Evolutionary conservation across 2,797 vertebrate genomes (phyloP).

Genomic region (Sylvia borin): DNA sequence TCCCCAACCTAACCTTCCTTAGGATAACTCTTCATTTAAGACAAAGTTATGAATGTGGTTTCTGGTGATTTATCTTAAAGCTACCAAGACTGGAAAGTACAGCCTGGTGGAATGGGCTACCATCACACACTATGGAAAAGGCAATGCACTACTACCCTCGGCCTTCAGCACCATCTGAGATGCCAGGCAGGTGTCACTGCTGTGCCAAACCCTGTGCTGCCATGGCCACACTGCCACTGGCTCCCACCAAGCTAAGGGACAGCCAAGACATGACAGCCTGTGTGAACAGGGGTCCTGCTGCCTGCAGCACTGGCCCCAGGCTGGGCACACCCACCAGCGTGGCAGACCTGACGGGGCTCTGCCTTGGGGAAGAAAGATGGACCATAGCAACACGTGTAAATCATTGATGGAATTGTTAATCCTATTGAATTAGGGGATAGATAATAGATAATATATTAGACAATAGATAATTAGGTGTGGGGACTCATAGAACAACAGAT

Average conservation of each 20-base stretch:
- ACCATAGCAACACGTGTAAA: not conserved
- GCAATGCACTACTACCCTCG: not conserved
- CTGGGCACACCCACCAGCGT: accelerated
- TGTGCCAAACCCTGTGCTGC: not conserved
- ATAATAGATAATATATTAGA: not conserved
- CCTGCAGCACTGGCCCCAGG: not conserved
- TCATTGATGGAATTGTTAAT: not conserved
- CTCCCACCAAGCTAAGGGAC: not conserved
- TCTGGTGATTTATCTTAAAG: not conserved
- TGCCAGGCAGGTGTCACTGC: not conserved
- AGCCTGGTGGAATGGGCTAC: not conserved
- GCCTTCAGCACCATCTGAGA: accelerated
- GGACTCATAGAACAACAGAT: not conserved
- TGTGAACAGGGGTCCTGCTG: accelerated
- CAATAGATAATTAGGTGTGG: not conserved
- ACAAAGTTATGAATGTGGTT: not conserved
- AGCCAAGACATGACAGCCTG: not conserved
- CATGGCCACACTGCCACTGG: not conserved
- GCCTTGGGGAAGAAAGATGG: not conserved
- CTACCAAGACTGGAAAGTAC: not conserved
- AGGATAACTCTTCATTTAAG: not conserved
- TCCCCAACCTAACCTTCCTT: not conserved
- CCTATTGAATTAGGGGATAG: not conserved
- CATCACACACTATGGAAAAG: not conserved
- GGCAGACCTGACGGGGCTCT: accelerated